These are phyloP conservation scores for Sphaerophoria taeniata DNA, from an alignment of 2,888 invertebrate species.

Conservation along the genomic window DNA sequence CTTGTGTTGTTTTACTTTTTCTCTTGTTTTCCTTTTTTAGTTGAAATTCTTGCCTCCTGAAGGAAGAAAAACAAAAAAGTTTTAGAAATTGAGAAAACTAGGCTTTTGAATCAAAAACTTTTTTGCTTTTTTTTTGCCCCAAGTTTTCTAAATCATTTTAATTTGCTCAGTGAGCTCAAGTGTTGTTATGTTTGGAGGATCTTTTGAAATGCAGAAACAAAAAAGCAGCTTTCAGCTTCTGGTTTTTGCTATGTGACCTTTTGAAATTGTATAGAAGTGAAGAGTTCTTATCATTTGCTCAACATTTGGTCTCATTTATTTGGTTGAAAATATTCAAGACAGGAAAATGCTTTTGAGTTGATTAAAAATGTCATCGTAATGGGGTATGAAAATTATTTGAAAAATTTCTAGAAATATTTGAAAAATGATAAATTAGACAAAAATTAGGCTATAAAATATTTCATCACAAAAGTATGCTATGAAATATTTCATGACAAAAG, in stretches of 20 bases:
- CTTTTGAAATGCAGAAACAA: not conserved
- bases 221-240: not conserved
- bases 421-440: no score
- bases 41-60: not conserved
- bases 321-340: not conserved
- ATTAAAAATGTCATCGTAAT: not conserved
- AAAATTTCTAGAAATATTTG: no score
- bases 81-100: conserved; percentile 19
- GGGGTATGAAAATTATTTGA: not conserved
- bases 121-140: not conserved
- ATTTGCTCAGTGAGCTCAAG: conserved; percentile 4
- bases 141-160: conserved; percentile 31
- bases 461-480: no score
- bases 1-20: not conserved
- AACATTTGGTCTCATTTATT: not conserved
- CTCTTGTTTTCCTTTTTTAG: conserved; percentile 1
- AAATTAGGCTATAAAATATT: no score
- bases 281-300: not conserved
- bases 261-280: not conserved
- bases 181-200: conserved; percentile 16
- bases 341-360: not conserved
- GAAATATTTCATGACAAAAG: no score
- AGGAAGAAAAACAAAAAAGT: conserved; percentile 29
- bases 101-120: conserved; percentile 17
- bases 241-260: not conserved